Conservation (phyloP, 1,140 invertebrate genomes). For the Apis dorsata region DNA sequence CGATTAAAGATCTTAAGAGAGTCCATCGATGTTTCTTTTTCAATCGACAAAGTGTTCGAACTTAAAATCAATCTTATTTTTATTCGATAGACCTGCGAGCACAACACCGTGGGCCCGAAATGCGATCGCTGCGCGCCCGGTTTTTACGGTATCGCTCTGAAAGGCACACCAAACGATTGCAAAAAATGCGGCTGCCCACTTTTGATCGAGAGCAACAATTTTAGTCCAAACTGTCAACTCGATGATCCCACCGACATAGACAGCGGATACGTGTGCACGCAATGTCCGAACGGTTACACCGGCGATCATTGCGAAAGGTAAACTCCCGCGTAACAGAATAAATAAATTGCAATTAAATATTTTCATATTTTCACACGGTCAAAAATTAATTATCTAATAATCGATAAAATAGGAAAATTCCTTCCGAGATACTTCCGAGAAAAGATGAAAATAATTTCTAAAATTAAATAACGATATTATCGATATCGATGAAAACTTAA, state of each 20-base stretch:
- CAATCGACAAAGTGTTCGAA: neutral
- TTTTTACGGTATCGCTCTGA: conserved; percentile 94
- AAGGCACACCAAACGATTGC: conserved; percentile 88
- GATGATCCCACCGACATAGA: conserved; percentile 81
- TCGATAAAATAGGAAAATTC: neutral
- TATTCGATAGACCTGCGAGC: conserved; percentile 82
- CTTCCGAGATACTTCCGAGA: neutral
- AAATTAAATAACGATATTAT: neutral
- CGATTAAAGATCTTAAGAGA: too few relatives aligned
- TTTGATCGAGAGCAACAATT: conserved; percentile 87
- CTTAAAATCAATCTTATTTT: neutral
- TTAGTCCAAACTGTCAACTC: conserved; percentile 91
- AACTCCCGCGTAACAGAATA: conserved; percentile 39
- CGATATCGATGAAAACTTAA: neutral
- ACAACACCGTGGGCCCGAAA: conserved; percentile 85
- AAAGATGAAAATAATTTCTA: too few relatives aligned
- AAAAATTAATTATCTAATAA: too few relatives aligned
- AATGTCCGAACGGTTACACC: conserved; percentile 93
- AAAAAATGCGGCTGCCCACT: conserved; percentile 94
- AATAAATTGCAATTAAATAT: neutral
- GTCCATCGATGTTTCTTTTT: neutral
- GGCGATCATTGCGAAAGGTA: conserved; percentile 96
- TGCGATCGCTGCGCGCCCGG: conserved; percentile 94
- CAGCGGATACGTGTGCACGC: conserved; percentile 90
- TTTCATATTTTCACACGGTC: too few relatives aligned